Conservation (phyloP, 2,888 invertebrate genomes). For the Xiphydria camelus region DNA sequence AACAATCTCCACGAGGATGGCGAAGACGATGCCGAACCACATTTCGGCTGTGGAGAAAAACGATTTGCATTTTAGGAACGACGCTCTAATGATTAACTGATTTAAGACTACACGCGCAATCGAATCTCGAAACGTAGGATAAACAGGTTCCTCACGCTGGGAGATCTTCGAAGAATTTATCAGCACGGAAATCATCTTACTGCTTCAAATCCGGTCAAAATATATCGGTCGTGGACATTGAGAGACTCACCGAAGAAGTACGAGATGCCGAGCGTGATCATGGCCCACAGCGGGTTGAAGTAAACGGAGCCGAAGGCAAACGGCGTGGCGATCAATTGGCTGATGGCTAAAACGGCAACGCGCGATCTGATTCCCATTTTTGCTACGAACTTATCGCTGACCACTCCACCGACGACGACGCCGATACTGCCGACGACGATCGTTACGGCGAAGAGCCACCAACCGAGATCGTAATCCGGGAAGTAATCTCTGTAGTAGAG, state of each 20-base stretch:
- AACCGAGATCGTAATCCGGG: conserved; percentile 86
- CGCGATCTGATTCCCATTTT: conserved; percentile 84
- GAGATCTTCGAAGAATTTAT: too few species aligned
- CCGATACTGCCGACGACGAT: conserved; percentile 83
- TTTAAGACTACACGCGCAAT: too few species aligned
- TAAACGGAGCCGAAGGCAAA: conserved; percentile 85
- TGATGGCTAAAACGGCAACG: conserved; percentile 77
- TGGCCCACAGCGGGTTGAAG: conserved; percentile 80
- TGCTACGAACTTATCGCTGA: conserved; percentile 85
- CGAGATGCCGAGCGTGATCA: conserved; percentile 84
- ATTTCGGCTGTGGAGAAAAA: conserved; percentile 73
- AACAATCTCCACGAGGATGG: conserved; percentile 86
- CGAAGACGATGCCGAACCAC: conserved; percentile 94
- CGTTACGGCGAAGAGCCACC: conserved; percentile 88
- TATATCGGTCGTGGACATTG: too few species aligned
- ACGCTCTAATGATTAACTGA: neutral
- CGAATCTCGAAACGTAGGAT: too few species aligned
- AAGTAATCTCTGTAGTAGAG: conserved; percentile 86
- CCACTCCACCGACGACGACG: conserved; percentile 73
- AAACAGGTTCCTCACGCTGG: too few species aligned
- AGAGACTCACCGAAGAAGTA: conserved; percentile 83
- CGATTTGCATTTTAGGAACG: too few species aligned
- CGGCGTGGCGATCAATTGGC: conserved; percentile 81
- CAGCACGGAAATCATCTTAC: too few species aligned
- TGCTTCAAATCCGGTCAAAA: too few species aligned